Evolutionary conservation across 2,113 vertebrate genomes (phyloP), one percentile per base, ranked within the genome.

Genomic region (Lates calcarifer): DNA sequence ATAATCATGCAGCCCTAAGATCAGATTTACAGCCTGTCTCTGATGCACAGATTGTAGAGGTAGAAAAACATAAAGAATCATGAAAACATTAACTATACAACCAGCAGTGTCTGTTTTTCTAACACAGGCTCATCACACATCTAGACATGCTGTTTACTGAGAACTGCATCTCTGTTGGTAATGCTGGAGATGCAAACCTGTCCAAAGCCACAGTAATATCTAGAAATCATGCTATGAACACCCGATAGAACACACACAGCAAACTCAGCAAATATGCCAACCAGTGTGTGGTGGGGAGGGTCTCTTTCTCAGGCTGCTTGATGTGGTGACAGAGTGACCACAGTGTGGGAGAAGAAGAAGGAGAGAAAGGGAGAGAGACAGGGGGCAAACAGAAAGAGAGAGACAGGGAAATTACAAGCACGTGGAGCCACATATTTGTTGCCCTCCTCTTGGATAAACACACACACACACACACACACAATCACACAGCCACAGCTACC

Each of bases 361-460:
- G 45, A 53, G 56, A 41, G 47, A 64, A 17, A 53, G 55, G 7
- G 22, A 45, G 51, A 53, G 55, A 79, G 89, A 68, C 33, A 68
- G n/a, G 3, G 37, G 26, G 33, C 20, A 62, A 60, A 67, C 82
- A 92, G 89, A 68, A 10, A 65, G 58, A 35, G 31, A 43, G 31
- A 56, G 37, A 56, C 92, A 91, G n/a, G 22, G 15, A 49, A 68
- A 57, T 68, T 41, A 94, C 93, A 94, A 95, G 92, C 93, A 79
- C 2, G 70, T 86, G 93, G 94, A 91, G 87, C 92, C 91, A 91
- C 92, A 94, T 93, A 91, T 90, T 93, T 95, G 93, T 90, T 94
- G 94, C 5, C 33, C 51, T 70, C 37, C 29, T 29, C 22, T 35
- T 57, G 67, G 41, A 41, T 51, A 43, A 43, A 35, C 20, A 64